Conservation (phyloP, 2,888 invertebrate genomes). For the Orthosia incerta region DNA sequence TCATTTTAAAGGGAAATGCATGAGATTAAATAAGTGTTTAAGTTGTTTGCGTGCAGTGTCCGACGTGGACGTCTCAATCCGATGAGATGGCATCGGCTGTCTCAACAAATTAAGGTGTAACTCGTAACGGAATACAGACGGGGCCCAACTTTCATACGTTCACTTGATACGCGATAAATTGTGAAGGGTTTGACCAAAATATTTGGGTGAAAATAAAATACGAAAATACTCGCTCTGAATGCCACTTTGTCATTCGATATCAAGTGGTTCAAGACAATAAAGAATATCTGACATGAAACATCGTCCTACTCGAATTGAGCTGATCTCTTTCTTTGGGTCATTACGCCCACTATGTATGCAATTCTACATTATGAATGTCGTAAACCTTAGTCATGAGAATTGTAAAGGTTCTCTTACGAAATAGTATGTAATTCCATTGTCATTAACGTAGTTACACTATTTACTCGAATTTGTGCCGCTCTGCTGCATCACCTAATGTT, state of each 20-base stretch:
- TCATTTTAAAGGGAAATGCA: constrained; percentile 76
- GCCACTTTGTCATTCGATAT: constrained; percentile 55
- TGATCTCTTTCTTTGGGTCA: constrained; percentile 50
- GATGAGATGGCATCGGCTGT: constrained; percentile 76
- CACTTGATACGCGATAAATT: constrained; percentile 72
- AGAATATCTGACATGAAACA: constrained; percentile 31
- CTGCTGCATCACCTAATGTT: constrained; percentile 68
- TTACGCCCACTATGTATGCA: constrained; percentile 44
- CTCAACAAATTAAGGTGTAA: constrained; percentile 76
- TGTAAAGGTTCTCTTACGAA: constrained; percentile 46
- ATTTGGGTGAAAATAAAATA: constrained; percentile 65
- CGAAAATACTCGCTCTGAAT: constrained; percentile 44
- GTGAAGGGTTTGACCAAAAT: constrained; percentile 74
- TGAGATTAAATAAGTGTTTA: constrained; percentile 78
- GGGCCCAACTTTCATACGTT: constrained; percentile 70
- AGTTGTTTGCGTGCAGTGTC: constrained; percentile 72
- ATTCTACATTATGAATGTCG: constrained; percentile 52
- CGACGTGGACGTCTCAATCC: constrained; percentile 79
- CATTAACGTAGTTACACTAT: constrained; percentile 65
- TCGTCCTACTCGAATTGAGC: constrained; percentile 36
- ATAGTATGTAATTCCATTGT: constrained; percentile 73
- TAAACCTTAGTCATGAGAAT: constrained; percentile 68
- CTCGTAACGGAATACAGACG: constrained; percentile 68
- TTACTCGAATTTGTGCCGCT: constrained; percentile 71
- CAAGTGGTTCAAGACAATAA: constrained; percentile 41